These are phyloP conservation scores for Eretmocerus hayati DNA, from an alignment of 2,888 invertebrate species.

Conservation along the genomic window DNA sequence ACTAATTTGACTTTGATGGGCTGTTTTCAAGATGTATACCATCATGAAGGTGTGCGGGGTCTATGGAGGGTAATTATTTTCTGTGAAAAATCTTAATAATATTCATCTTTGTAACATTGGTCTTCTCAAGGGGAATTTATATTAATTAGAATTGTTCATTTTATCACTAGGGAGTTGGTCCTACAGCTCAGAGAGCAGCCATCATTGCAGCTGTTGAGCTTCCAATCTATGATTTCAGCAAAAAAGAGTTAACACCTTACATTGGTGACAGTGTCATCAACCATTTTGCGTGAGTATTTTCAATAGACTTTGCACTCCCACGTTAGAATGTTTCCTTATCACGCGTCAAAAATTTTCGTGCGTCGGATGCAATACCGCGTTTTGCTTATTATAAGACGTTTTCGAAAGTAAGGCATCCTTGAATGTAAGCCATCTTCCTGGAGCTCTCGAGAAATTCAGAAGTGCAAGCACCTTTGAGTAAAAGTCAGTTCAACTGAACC, in stretches of 20 bases:
- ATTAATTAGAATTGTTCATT: slow-evolving; percentile 8
- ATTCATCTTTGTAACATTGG: slow-evolving; percentile 5
- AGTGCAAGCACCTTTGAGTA: too few species aligned
- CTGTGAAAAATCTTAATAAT: too few species aligned
- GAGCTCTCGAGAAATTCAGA: too few species aligned
- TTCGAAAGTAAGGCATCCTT: too few species aligned
- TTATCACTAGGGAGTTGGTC: slow-evolving; percentile 68
- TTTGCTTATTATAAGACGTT: too few species aligned
- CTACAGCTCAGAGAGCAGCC: slow-evolving; percentile 89
- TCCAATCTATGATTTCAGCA: slow-evolving; percentile 87
- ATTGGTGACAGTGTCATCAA: slow-evolving; percentile 76
- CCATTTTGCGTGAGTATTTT: slow-evolving; percentile 71
- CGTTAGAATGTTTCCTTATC: slow-evolving; percentile 3
- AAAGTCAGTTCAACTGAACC: too few species aligned
- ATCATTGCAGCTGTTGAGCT: slow-evolving; percentile 90
- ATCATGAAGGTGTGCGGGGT: slow-evolving; percentile 74
- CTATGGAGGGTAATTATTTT: slow-evolving; percentile 67
- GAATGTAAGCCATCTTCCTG: too few species aligned
- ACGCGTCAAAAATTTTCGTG: too few species aligned
- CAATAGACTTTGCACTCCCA: too few species aligned
- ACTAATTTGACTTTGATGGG: slow-evolving; percentile 53
- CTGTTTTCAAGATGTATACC: slow-evolving; percentile 79
- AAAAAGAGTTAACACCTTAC: slow-evolving; percentile 61
- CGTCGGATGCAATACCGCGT: too few species aligned
- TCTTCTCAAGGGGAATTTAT: slow-evolving; percentile 2